phyloP scores from a whole-genome alignment of 2,888 invertebrate species.

The Ypsolopha sequella region DNA sequence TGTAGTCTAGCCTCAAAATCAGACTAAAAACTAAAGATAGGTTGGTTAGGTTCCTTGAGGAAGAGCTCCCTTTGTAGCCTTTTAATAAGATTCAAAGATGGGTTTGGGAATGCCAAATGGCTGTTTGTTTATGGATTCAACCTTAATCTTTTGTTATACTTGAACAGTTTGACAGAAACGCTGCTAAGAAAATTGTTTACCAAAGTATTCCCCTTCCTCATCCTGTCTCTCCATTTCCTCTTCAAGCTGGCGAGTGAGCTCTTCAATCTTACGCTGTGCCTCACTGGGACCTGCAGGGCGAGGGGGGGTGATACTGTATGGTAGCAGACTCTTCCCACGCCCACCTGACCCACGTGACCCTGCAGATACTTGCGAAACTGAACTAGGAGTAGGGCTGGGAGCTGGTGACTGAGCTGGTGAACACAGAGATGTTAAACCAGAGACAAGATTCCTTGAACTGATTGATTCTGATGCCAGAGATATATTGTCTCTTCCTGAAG shows the following conservation, averaged over 20 bases:
- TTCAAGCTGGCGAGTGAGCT: conserved; percentile 90
- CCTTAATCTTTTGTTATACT: too few species aligned
- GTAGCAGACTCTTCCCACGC: conserved; percentile 77
- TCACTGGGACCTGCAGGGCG: conserved; percentile 91
- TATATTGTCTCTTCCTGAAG: conserved; percentile 55
- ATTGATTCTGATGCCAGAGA: conserved; percentile 48
- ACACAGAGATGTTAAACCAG: conserved; percentile 57
- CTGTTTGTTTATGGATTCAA: too few species aligned
- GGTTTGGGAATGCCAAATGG: too few species aligned
- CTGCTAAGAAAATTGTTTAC: conserved; percentile 57
- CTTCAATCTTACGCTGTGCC: conserved; percentile 94
- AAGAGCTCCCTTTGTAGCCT: too few species aligned
- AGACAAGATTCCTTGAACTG: conserved; percentile 47
- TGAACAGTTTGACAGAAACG: background rate
- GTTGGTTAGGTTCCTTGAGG: too few species aligned
- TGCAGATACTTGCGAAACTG: conserved; percentile 72
- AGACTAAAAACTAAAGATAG: too few species aligned
- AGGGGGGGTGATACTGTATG: conserved; percentile 91
- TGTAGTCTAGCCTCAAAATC: too few species aligned
- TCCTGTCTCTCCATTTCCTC: conserved; percentile 97
- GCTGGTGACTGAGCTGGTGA: conserved; percentile 70
- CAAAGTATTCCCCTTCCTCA: conserved; percentile 97
- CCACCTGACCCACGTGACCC: conserved; percentile 70
- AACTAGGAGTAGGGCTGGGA: conserved; percentile 75
- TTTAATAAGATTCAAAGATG: too few species aligned